A percentile compares a stretch with the other conserved stretches of the same genome.
Evolutionary conservation across 2,797 vertebrate species (phyloP).

Genomic region (Antennarius maculatus): DNA sequence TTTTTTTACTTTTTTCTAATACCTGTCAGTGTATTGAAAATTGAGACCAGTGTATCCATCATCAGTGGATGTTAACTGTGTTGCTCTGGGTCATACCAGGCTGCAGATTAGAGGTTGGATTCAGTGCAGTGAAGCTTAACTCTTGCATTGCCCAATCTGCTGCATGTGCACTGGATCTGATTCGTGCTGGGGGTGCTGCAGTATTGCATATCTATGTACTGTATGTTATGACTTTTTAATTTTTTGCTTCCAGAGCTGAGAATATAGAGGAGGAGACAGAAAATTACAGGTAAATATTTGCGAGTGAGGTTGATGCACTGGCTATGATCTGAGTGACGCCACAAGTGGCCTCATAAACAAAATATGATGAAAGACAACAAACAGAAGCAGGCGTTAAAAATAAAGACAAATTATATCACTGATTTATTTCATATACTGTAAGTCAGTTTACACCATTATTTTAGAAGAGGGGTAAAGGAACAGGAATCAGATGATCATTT

Average conservation of each 20-base stretch:
- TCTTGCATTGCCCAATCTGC: conserved; percentile 26
- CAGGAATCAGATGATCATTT: conserved; percentile 5
- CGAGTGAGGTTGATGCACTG: conserved; percentile 38
- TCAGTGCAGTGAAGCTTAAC: conserved; percentile 10
- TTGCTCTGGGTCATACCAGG: conserved; percentile 1
- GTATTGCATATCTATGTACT: conserved; percentile 15
- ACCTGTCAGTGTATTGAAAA: conserved; percentile 1
- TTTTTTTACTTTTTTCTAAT: neutral
- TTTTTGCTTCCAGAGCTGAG: conserved; percentile 80
- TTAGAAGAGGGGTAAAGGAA: neutral
- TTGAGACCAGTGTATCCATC: neutral
- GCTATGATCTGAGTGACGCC: conserved; percentile 50
- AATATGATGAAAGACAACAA: conserved; percentile 6
- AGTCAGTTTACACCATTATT: neutral
- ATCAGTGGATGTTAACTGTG: neutral
- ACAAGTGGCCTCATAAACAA: conserved; percentile 32
- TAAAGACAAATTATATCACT: no score
- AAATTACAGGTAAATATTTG: conserved; percentile 75
- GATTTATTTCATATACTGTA: neutral
- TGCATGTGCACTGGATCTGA: conserved; percentile 42
- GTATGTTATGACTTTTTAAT: conserved; percentile 64
- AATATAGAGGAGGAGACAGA: conserved; percentile 67
- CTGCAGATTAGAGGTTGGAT: conserved; percentile 27
- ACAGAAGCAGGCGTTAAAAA: no score
- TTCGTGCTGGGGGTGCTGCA: conserved; percentile 21